Conservation (phyloP, 2,113 vertebrate genomes). For the Peromyscus maniculatus region DNA sequence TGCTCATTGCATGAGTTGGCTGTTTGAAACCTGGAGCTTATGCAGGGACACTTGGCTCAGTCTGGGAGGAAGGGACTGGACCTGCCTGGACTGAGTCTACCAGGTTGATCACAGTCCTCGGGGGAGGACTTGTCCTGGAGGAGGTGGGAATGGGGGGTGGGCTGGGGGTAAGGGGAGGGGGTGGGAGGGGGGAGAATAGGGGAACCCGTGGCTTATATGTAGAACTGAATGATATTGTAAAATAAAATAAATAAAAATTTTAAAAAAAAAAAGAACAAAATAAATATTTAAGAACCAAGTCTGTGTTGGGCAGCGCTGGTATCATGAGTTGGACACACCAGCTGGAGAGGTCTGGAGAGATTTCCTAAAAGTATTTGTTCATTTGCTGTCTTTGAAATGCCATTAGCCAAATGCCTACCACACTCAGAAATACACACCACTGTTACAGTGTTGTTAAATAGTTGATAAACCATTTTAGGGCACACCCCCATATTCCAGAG, state of each 20-base stretch:
- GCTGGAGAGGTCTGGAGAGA: background rate
- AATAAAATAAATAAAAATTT: no score
- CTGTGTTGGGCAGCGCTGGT: background rate
- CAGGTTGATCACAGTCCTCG: no score
- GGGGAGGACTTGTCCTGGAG: no score
- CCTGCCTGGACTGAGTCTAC: no score
- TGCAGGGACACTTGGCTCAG: no score
- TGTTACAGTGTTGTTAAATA: background rate
- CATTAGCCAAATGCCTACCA: constrained; percentile 16
- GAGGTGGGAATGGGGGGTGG: no score
- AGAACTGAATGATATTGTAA: no score
- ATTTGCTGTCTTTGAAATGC: constrained; percentile 52
- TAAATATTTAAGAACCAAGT: background rate
- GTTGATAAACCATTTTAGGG: background rate
- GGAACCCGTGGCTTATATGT: no score
- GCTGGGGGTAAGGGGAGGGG: no score
- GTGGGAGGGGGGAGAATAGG: background rate
- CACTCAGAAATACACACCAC: background rate
- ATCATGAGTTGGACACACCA: background rate
- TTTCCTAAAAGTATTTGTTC: constrained; percentile 9
- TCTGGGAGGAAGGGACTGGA: no score
- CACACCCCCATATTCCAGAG: background rate
- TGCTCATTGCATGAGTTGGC: no score
- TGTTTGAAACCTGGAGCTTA: no score
- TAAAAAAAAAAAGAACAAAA: background rate